Percentiles rank a stretch among this genome's conserved stretches.
phyloP scores from a whole-genome alignment of 2,113 vertebrate genomes.

The Erpornis zantholeuca region DNA sequence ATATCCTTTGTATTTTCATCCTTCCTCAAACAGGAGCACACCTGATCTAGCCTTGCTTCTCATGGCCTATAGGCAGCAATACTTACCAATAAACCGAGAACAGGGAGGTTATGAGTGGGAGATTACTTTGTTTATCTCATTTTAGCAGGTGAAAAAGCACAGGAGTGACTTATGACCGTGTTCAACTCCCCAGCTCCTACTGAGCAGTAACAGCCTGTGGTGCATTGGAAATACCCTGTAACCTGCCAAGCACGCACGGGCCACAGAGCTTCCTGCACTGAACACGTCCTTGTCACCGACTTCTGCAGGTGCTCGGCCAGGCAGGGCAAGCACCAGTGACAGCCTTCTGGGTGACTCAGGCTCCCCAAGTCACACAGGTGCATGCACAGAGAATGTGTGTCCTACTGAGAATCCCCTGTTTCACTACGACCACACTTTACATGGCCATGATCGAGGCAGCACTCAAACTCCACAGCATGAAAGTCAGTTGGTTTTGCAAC shows the following conservation, averaged over 20 bases:
- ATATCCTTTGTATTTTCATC: neutral
- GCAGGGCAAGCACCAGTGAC: neutral
- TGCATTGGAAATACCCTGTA: neutral
- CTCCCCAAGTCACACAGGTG: neutral
- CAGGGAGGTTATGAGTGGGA: neutral
- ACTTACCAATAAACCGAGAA: neutral
- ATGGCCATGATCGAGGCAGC: neutral
- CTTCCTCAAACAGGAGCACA: neutral
- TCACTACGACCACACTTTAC: fast-evolving
- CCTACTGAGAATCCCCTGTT: no score
- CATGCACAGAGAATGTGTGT: neutral
- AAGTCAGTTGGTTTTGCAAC: neutral
- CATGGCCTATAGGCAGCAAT: neutral
- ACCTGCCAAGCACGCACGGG: neutral
- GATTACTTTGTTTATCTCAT: neutral
- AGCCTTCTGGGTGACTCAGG: neutral
- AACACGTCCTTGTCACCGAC: neutral
- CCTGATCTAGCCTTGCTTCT: neutral
- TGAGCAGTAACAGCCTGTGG: neutral
- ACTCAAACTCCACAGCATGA: neutral
- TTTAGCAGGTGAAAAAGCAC: neutral
- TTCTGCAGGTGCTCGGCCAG: neutral
- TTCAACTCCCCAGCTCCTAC: neutral
- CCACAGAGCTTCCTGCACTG: neutral
- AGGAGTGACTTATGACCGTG: neutral